Conservation (phyloP, 2,113 vertebrate species). For the Notothenia coriiceps region DNA sequence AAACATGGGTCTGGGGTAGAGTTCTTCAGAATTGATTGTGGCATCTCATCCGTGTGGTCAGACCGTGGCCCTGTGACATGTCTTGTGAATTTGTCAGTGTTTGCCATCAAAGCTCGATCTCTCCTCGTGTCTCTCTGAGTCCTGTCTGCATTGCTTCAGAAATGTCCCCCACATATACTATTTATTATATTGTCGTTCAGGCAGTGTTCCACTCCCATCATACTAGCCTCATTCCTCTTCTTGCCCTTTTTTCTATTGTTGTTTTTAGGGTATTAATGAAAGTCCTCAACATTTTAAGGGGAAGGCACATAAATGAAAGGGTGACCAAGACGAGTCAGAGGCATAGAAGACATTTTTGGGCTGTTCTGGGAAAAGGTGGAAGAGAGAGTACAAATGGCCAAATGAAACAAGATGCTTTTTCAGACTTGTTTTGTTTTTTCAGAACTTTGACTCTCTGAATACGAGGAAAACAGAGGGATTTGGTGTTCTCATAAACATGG, state of each 20-base stretch:
- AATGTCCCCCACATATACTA: too few relatives aligned
- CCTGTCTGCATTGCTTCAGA: too few relatives aligned
- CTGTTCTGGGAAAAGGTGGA: background rate
- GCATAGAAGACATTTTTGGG: background rate
- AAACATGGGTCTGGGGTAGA: too few relatives aligned
- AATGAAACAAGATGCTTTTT: constrained; percentile 7
- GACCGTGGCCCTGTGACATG: too few relatives aligned
- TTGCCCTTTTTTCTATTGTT: background rate
- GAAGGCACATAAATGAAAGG: background rate
- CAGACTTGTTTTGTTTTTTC: constrained; percentile 30
- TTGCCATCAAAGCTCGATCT: too few relatives aligned
- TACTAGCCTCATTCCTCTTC: background rate
- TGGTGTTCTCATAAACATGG: background rate
- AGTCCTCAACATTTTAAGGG: background rate
- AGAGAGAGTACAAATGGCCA: background rate
- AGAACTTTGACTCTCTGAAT: constrained; percentile 26
- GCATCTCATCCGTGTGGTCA: too few relatives aligned
- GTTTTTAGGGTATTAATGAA: background rate
- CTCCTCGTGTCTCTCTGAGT: too few relatives aligned
- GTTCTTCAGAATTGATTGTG: too few relatives aligned
- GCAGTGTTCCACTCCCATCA: background rate
- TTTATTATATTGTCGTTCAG: background rate
- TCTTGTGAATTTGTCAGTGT: too few relatives aligned
- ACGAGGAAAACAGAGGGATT: constrained; percentile 30
- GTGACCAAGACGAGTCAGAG: constrained; percentile 7